These are phyloP conservation scores for Propsilocerus akamusi DNA, from an alignment of 1,140 invertebrate species.

Conservation along the genomic window DNA sequence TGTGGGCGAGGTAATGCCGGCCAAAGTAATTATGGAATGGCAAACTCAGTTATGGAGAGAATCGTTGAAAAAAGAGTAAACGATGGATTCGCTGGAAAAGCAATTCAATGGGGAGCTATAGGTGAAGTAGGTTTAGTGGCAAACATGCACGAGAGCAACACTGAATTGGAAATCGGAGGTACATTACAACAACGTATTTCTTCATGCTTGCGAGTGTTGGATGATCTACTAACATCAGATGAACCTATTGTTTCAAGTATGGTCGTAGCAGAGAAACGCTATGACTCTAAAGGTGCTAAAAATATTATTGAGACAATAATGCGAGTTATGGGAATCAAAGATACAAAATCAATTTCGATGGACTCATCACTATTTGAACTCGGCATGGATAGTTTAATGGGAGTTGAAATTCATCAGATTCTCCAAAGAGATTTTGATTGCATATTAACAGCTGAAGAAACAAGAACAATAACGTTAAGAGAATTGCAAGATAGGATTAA, in stretches of 20 bases:
- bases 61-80: constrained; percentile 39
- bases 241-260: no score
- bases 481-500: constrained; percentile 35
- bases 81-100: no score
- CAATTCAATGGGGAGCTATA: no score
- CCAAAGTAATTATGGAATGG: constrained; percentile 73
- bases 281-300: constrained; percentile 29
- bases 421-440: constrained; percentile 68
- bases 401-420: constrained; percentile 73
- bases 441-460: constrained; percentile 56
- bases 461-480: constrained; percentile 40
- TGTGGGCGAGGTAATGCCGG: constrained; percentile 78
- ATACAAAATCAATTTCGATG: constrained; percentile 37
- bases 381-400: constrained; percentile 81
- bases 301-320: constrained; percentile 43
- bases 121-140: no score
- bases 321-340: constrained; percentile 36
- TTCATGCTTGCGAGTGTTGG: constrained; percentile 49
- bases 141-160: constrained; percentile 61
- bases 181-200: constrained; percentile 66
- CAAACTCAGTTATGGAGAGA: no score
- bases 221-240: constrained; percentile 44
- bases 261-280: constrained; percentile 50
- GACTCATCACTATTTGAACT: constrained; percentile 61
- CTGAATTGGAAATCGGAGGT: no score